Base-by-base conservation (phyloP, 2,113 vertebrate genomes). In the Coreoperca whiteheadi region DNA sequence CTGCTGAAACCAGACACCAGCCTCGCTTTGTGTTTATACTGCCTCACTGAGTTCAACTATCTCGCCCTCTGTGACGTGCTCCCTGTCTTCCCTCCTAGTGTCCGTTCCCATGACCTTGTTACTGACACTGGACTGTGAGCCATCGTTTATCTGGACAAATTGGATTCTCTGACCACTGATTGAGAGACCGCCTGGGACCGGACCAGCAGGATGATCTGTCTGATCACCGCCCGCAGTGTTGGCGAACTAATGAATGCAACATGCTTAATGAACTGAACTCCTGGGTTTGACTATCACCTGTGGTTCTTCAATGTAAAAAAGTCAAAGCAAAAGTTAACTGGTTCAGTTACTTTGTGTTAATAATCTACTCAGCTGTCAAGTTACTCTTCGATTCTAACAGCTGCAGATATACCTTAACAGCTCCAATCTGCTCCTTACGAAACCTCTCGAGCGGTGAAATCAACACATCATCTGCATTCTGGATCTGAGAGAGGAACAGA, bases 361-460 rank as follows among this genome's bases (percentile, higher is more conserved):
- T 72, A 54, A 71, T 67, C 20, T 39, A 54, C 21, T 70, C 16
- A 30, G 4, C 56, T 39, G 10, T 46, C 1, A 63, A 15, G 9
- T 54, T 51, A 16, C 30, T 3, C 56, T 61, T 53, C 0, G 7
- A 50, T 57, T 30, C 10, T 32, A 43, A 59, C 25, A 48, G 6
- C 18, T 39, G 28, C 1, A 75, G 50, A 51, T 78, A 94, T 97
- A 99, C 98, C 96, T 99, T 99, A 56, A 98, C 98, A 61, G 98
- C 98, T 64, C 97, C 98, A 23, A 99, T 99, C 94, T 99, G 98
- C 81, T 99, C 98, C 94, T 99, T 99, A 32, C 98, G 97, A 92
- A 99, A 99, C 89, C 97, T 98, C 93, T 99, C 98, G 72, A 99
- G 96, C 0, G 98, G 98, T 6, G 97, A 97, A 94, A 99, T 99